phyloP scores from a whole-genome alignment of 2,113 vertebrate genomes.

The Corythornis madagascariensis region DNA sequence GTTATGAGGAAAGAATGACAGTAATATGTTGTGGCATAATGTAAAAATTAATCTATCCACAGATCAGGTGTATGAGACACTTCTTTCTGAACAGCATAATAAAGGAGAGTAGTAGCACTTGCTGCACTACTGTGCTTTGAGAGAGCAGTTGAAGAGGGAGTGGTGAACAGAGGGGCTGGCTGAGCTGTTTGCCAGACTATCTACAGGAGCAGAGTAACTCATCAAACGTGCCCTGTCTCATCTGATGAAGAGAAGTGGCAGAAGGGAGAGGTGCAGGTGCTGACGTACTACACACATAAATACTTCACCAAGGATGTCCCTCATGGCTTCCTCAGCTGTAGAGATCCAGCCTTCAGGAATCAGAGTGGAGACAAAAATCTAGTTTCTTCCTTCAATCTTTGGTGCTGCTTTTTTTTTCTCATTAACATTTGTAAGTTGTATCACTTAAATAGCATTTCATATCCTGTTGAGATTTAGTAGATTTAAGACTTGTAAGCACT shows the following conservation, averaged over 20 bases:
- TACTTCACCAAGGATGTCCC: neutral
- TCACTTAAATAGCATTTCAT: conserved; percentile 61
- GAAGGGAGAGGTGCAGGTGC: neutral
- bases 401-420: conserved; percentile 27
- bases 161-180: neutral
- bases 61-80: neutral
- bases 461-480: conserved; percentile 60
- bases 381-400: conserved; percentile 9
- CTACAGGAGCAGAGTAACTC: neutral
- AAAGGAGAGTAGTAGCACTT: neutral
- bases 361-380: neutral
- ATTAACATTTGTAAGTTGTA: conserved; percentile 34
- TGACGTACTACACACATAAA: neutral
- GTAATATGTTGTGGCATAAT: neutral
- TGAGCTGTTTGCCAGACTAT: neutral
- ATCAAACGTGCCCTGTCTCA: accelerated
- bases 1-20: neutral
- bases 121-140: neutral
- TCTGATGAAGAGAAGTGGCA: neutral
- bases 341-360: neutral
- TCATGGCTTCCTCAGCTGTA: neutral
- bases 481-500: conserved; percentile 63
- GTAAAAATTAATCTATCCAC: neutral
- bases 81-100: neutral
- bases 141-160: neutral